Evolutionary conservation across 2,797 vertebrate species (phyloP).

Genomic region (Microctenopoma stevenorrisi): DNA sequence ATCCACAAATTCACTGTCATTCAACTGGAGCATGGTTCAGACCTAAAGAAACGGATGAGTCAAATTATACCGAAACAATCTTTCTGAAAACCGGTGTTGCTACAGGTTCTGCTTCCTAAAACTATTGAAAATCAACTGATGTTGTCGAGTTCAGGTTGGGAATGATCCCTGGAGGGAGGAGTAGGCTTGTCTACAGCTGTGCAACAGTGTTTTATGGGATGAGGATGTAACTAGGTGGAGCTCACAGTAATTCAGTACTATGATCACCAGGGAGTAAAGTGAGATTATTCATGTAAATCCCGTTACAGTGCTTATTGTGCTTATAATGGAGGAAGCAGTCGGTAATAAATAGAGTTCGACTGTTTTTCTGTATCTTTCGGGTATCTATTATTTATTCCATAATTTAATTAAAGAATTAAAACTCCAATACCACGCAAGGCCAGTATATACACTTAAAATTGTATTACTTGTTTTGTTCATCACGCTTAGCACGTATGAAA

Average conservation of each 20-base stretch:
- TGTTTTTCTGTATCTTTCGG: too few relatives aligned
- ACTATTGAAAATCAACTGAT: neutral
- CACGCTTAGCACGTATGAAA: too few relatives aligned
- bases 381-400: too few relatives aligned
- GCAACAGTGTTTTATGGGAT: slow-evolving; percentile 42
- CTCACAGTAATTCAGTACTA: slow-evolving; percentile 14
- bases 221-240: slow-evolving; percentile 66
- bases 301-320: too few relatives aligned
- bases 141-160: neutral
- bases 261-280: neutral
- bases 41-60: neutral
- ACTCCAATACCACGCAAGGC: too few relatives aligned
- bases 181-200: slow-evolving; percentile 15
- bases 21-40: slow-evolving; percentile 49
- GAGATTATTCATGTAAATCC: neutral
- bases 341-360: too few relatives aligned
- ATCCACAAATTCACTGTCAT: slow-evolving; percentile 50
- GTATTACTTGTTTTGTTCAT: neutral
- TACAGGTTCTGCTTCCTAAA: neutral
- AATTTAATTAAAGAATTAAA: too few relatives aligned
- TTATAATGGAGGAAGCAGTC: too few relatives aligned
- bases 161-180: slow-evolving; percentile 2
- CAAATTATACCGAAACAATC: neutral
- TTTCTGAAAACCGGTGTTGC: neutral
- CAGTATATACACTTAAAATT: neutral